Percentiles rank a stretch among this genome's conserved stretches.
These are phyloP conservation scores for Leptinotarsa juncta DNA, from an alignment of 2,888 invertebrate genomes.

Conservation along the genomic window DNA sequence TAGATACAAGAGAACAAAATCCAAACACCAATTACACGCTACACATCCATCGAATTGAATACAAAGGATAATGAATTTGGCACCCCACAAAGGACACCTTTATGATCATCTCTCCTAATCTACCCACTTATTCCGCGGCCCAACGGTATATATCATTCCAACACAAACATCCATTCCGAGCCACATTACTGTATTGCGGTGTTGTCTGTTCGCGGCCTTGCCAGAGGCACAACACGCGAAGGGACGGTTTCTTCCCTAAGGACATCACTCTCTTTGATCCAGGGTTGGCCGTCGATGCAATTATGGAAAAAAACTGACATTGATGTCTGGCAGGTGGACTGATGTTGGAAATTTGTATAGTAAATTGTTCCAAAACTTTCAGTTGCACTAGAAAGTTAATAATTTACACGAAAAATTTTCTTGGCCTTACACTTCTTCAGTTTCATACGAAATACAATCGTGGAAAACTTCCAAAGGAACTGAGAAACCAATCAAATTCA, in stretches of 20 bases:
- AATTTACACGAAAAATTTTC: too few species aligned
- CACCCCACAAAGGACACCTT: not conserved
- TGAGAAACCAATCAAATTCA: too few species aligned
- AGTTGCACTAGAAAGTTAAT: too few species aligned
- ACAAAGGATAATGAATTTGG: not conserved
- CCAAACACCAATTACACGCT: not conserved
- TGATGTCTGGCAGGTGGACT: too few species aligned
- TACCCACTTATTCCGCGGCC: not conserved
- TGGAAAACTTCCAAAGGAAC: too few species aligned
- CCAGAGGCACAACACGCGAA: not conserved
- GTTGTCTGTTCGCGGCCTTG: conserved; percentile 5
- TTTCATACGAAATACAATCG: too few species aligned
- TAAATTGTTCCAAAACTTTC: too few species aligned
- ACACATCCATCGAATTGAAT: not conserved
- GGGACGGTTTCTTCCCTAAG: conserved; percentile 1
- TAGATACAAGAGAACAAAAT: too few species aligned
- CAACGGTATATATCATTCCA: not conserved
- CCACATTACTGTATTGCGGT: conserved; percentile 9
- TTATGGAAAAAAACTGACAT: not conserved
- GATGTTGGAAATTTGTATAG: too few species aligned
- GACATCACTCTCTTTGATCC: not conserved
- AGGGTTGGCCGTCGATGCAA: not conserved
- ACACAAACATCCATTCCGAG: conserved; percentile 8
- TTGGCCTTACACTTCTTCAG: too few species aligned
- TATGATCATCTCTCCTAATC: not conserved